Evolutionary conservation across 1,140 invertebrate genomes (phyloP).

Genomic region (Drosophila pachea): DNA sequence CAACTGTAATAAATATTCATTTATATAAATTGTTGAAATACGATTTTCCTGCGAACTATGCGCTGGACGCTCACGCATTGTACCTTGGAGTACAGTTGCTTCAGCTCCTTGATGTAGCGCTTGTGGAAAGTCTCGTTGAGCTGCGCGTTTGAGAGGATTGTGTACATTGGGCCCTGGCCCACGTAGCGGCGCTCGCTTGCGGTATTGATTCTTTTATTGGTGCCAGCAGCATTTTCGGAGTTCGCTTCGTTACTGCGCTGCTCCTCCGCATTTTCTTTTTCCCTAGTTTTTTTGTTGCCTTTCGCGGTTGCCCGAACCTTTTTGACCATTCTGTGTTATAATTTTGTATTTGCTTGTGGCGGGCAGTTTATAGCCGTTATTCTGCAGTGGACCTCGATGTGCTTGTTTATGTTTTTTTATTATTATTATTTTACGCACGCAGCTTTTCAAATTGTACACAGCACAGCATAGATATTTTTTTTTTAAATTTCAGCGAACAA

Average conservation of each 20-base stretch:
- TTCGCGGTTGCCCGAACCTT: slow-evolving; percentile 16
- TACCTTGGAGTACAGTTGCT: slow-evolving; percentile 81
- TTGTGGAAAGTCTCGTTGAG: slow-evolving; percentile 82
- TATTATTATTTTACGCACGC: not conserved
- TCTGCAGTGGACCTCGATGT: no score
- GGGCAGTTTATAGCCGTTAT: not conserved
- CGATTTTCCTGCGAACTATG: no score
- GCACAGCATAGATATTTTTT: slow-evolving; percentile 5
- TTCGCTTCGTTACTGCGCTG: not conserved
- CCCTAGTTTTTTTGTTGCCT: slow-evolving; percentile 24
- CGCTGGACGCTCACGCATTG: not conserved
- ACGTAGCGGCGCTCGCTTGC: slow-evolving; percentile 1
- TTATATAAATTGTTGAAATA: not conserved
- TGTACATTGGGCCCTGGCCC: slow-evolving; percentile 55
- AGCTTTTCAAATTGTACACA: slow-evolving; percentile 28
- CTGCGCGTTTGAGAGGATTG: slow-evolving; percentile 82
- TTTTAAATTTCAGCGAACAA: slow-evolving; percentile 33
- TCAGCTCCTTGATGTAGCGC: slow-evolving; percentile 82
- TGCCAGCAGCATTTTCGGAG: not conserved
- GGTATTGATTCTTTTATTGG: not conserved
- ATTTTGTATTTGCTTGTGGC: slow-evolving; percentile 14
- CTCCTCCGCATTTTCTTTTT: slow-evolving; percentile 43
- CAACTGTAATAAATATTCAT: slow-evolving; percentile 66
- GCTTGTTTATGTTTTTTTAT: not conserved
- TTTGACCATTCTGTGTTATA: slow-evolving; percentile 34